Evolutionary conservation across 1,140 invertebrate species (phyloP).

Genomic region (Trinorchestia longiramus): DNA sequence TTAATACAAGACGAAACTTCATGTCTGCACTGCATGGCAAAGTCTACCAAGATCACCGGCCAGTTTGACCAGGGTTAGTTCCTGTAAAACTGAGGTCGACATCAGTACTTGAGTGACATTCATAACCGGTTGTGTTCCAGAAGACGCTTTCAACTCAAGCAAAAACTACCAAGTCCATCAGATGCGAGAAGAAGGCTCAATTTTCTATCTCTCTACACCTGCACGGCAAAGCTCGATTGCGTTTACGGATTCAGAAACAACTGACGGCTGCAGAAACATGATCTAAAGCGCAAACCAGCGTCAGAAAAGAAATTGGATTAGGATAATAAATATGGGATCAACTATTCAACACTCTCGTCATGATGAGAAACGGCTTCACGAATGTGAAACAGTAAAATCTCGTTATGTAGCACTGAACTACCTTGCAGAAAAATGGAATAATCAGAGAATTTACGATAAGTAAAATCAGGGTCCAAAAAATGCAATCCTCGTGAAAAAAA

Average conservation of each 20-base stretch:
- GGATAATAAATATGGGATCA: too few relatives aligned
- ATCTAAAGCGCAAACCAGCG: too few relatives aligned
- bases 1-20: not conserved
- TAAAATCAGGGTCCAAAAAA: too few relatives aligned
- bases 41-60: not conserved
- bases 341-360: too few relatives aligned
- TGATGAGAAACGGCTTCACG: too few relatives aligned
- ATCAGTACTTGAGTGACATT: not conserved
- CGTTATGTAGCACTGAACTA: too few relatives aligned
- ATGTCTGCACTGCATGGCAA: not conserved
- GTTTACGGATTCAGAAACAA: not conserved
- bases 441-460: too few relatives aligned
- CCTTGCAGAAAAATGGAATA: too few relatives aligned
- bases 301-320: too few relatives aligned
- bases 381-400: too few relatives aligned
- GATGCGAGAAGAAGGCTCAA: slow-evolving; percentile 2
- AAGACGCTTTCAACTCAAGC: not conserved
- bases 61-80: not conserved
- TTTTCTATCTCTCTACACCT: not conserved
- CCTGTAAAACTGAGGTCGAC: not conserved
- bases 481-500: too few relatives aligned
- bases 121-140: slow-evolving; percentile 16
- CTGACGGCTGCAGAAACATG: too few relatives aligned
- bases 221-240: not conserved
- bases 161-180: not conserved